These are phyloP conservation scores for Atrina japonica DNA, from an alignment of 2,888 invertebrate genomes.

Conservation along the genomic window DNA sequence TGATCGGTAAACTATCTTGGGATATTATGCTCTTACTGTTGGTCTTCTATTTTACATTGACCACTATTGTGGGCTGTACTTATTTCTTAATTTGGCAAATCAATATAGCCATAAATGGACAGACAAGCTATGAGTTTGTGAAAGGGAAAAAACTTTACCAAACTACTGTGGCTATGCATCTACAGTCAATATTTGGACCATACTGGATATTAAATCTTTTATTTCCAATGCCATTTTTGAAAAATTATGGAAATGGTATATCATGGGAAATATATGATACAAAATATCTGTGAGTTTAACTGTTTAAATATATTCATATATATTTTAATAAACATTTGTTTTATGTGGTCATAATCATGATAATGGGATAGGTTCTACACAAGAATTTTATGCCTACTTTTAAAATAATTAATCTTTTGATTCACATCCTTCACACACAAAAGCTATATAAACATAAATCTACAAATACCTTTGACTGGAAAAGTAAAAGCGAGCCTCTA, in stretches of 20 bases:
- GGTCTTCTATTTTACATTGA: constrained; percentile 58
- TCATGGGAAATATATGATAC: constrained; percentile 57
- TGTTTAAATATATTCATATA: too few relatives aligned
- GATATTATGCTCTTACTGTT: constrained; percentile 53
- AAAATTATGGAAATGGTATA: constrained; percentile 66
- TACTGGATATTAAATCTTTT: constrained; percentile 72
- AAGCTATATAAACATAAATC: too few relatives aligned
- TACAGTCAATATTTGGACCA: constrained; percentile 75
- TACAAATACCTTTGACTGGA: too few relatives aligned
- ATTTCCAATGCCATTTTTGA: constrained; percentile 67
- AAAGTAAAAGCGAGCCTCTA: too few relatives aligned
- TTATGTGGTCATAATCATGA: too few relatives aligned
- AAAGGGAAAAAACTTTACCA: constrained; percentile 64
- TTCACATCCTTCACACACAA: too few relatives aligned
- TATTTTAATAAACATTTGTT: too few relatives aligned
- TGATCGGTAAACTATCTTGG: constrained; percentile 54
- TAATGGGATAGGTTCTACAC: too few relatives aligned
- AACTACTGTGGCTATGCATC: constrained; percentile 51
- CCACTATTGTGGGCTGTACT: constrained; percentile 53
- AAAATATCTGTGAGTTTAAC: constrained; percentile 28
- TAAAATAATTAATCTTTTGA: too few relatives aligned
- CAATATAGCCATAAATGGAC: constrained; percentile 63
- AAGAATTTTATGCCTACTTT: too few relatives aligned
- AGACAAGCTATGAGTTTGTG: constrained; percentile 72
- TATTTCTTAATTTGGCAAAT: constrained; percentile 71